phyloP scores from a whole-genome alignment of 2,888 invertebrate genomes.

The Coleophora deauratella region DNA sequence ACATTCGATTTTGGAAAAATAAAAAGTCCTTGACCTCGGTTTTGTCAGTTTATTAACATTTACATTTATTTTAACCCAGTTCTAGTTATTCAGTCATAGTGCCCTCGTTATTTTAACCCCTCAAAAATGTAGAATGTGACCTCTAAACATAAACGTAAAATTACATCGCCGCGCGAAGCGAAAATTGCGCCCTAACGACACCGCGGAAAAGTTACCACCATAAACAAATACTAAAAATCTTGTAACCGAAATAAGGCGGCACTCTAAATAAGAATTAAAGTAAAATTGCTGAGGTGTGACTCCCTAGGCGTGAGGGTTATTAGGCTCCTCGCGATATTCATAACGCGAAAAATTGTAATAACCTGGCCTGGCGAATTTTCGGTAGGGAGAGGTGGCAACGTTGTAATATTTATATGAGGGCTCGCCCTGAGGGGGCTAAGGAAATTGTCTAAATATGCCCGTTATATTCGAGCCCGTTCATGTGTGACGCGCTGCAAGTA shows the following conservation, averaged over 20 bases:
- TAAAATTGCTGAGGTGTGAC: conserved; percentile 70
- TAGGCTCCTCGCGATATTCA: conserved; percentile 65
- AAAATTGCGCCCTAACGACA: conserved; percentile 52
- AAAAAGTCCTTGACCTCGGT: conserved; percentile 60
- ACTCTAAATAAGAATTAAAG: conserved; percentile 74
- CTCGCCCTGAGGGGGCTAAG: conserved; percentile 44
- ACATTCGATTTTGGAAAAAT: conserved; percentile 48
- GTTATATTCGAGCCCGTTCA: conserved; percentile 24
- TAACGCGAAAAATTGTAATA: conserved; percentile 74
- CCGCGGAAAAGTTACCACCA: conserved; percentile 52
- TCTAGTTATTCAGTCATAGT: background rate
- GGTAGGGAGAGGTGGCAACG: conserved; percentile 47
- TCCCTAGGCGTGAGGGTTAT: conserved; percentile 50
- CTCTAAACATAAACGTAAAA: conserved; percentile 37
- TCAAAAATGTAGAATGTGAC: conserved; percentile 15
- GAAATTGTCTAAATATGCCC: conserved; percentile 68
- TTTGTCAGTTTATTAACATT: conserved; percentile 24
- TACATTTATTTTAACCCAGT: too few relatives aligned
- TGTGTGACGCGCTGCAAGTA: conserved; percentile 22
- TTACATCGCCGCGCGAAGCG: conserved; percentile 50
- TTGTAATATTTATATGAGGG: conserved; percentile 52
- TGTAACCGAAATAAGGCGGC: conserved; percentile 69
- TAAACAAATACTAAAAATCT: conserved; percentile 73
- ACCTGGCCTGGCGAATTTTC: conserved; percentile 61
- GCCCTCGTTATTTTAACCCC: conserved; percentile 26